A percentile compares a stretch with the other conserved stretches of the same genome.
phyloP scores from a whole-genome alignment of 2,888 invertebrate species.

The Hololepta plana region DNA sequence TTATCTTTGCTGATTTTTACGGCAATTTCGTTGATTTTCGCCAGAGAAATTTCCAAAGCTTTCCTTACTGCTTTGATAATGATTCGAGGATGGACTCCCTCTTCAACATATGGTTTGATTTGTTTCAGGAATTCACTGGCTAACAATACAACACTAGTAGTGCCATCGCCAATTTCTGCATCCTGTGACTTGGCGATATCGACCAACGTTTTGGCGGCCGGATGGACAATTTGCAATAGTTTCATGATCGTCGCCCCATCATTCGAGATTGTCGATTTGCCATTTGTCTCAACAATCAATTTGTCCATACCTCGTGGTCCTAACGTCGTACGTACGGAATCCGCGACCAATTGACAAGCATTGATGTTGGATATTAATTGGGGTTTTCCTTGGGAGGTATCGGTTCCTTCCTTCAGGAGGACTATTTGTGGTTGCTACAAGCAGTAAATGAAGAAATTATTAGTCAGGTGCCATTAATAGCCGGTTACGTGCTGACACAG shows the following conservation, averaged over 20 bases:
- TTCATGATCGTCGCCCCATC: slow-evolving; percentile 99
- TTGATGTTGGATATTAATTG: slow-evolving; percentile 95
- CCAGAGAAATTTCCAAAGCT: slow-evolving; percentile 64
- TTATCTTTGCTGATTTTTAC: slow-evolving; percentile 55
- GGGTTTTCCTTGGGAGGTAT: slow-evolving; percentile 85
- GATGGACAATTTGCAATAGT: slow-evolving; percentile 93
- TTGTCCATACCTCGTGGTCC: slow-evolving; percentile 99
- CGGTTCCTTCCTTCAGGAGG: slow-evolving; percentile 94
- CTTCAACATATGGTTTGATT: slow-evolving; percentile 88
- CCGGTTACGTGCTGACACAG: no score
- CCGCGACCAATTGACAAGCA: slow-evolving; percentile 89
- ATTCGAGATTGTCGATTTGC: slow-evolving; percentile 94
- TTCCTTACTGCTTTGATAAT: slow-evolving; percentile 79
- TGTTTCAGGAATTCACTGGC: slow-evolving; percentile 93
- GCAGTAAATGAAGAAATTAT: no score
- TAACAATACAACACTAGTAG: slow-evolving; percentile 90
- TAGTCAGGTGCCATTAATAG: no score
- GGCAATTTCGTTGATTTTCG: slow-evolving; percentile 67
- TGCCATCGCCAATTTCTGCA: slow-evolving; percentile 98
- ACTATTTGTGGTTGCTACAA: slow-evolving; percentile 98
- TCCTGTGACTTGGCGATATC: slow-evolving; percentile 99
- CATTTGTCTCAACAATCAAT: slow-evolving; percentile 76
- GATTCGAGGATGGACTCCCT: slow-evolving; percentile 88
- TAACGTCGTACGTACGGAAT: slow-evolving; percentile 91
- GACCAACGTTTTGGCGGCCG: slow-evolving; percentile 92